A percentile compares a stretch with the other conserved stretches of the same genome.
Evolutionary conservation across 2,888 invertebrate species (phyloP).

Genomic region (Alcis repandata): DNA sequence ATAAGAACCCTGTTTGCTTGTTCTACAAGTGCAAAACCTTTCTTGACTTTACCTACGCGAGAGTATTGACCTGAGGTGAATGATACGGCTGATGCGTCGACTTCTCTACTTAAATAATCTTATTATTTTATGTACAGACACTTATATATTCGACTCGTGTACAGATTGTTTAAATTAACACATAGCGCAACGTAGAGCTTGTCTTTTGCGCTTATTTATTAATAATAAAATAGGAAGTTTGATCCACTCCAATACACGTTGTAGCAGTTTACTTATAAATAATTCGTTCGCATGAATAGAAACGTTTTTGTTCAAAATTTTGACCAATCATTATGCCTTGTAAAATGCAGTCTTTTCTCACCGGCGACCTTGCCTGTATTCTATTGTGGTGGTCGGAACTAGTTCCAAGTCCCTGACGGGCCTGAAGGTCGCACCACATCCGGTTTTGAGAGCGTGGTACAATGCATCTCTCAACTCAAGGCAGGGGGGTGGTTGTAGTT

Average conservation of each 20-base stretch:
- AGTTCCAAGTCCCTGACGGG: constrained; percentile 60
- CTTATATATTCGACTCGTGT: not conserved
- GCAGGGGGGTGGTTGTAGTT: constrained; percentile 53
- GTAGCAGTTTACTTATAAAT: not conserved
- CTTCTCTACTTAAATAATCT: not conserved
- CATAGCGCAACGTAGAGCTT: too few relatives aligned
- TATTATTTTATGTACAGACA: constrained; percentile 9
- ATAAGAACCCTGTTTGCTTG: constrained; percentile 46
- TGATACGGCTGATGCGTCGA: constrained; percentile 1
- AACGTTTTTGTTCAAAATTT: constrained; percentile 7
- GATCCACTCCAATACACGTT: not conserved
- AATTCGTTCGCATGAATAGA: not conserved
- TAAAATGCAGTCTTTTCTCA: constrained; percentile 48
- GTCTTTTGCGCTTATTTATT: not conserved
- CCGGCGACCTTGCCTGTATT: constrained; percentile 51
- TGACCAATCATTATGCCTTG: constrained; percentile 20
- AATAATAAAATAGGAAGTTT: not conserved
- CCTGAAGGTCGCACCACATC: constrained; percentile 65
- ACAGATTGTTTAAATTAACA: not conserved
- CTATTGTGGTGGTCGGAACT: constrained; percentile 62
- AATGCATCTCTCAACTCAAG: constrained; percentile 63
- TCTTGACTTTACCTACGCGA: constrained; percentile 22
- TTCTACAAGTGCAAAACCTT: constrained; percentile 30
- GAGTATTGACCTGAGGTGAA: constrained; percentile 18
- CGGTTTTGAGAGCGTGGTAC: constrained; percentile 60